Conservation (phyloP, 2,888 invertebrate species). For the Fragum whitleyi region DNA sequence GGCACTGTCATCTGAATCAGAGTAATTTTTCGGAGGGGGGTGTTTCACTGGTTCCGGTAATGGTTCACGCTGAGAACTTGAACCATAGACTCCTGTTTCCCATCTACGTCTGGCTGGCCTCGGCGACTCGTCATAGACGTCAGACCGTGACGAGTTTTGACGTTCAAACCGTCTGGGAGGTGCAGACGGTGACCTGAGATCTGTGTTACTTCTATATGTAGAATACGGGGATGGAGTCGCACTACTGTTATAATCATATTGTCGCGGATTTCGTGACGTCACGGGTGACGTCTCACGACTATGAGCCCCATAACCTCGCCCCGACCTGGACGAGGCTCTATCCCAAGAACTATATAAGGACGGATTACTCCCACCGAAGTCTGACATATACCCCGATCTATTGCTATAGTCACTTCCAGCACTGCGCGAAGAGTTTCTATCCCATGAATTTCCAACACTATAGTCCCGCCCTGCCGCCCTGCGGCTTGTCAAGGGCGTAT, state of each 20-base stretch:
- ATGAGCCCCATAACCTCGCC: constrained; percentile 74
- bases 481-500: constrained; percentile 69
- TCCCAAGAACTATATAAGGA: constrained; percentile 79
- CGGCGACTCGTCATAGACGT: constrained; percentile 56
- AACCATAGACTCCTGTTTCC: constrained; percentile 62
- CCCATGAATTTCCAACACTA: constrained; percentile 58
- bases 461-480: constrained; percentile 63
- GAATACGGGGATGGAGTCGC: constrained; percentile 79
- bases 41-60: constrained; percentile 59
- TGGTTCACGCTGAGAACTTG: constrained; percentile 40
- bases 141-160: constrained; percentile 73
- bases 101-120: constrained; percentile 46
- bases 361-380: constrained; percentile 78
- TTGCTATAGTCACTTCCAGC: constrained; percentile 72
- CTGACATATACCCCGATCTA: constrained; percentile 80
- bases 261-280: constrained; percentile 71
- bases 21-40: constrained; percentile 64
- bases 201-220: constrained; percentile 74
- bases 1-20: constrained; percentile 78
- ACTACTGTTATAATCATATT: constrained; percentile 80
- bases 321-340: constrained; percentile 74
- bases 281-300: constrained; percentile 80
- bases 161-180: constrained; percentile 68
- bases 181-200: constrained; percentile 67
- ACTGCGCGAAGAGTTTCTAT: constrained; percentile 70